A percentile compares a stretch with the other conserved stretches of the same genome.
phyloP scores from a whole-genome alignment of 2,797 vertebrate genomes.

The Darevskia nairensis region DNA sequence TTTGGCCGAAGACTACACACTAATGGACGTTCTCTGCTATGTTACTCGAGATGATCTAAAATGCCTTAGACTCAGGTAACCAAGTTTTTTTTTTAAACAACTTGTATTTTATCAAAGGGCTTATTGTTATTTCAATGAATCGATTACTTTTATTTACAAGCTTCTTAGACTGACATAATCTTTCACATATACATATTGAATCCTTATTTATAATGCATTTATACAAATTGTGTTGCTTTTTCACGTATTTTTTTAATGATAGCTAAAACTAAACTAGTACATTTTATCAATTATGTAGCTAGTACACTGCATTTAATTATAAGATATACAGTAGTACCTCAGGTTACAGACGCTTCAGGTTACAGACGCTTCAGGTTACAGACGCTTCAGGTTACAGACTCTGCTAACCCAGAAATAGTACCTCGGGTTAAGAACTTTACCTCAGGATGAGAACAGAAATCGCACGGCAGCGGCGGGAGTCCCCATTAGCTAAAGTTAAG shows the following conservation, averaged over 20 bases:
- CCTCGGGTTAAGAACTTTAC: too few species aligned
- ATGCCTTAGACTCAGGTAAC: constrained; percentile 91
- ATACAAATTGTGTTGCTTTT: neutral
- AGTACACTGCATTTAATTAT: neutral
- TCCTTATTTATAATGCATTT: neutral
- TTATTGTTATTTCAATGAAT: neutral
- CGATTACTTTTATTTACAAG: neutral
- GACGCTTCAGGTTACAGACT: too few species aligned
- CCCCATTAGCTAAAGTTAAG: too few species aligned
- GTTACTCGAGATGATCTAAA: constrained; percentile 96
- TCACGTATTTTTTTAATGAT: neutral
- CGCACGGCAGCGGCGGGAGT: too few species aligned
- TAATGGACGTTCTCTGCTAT: constrained; percentile 89
- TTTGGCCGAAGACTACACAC: constrained; percentile 89
- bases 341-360: too few species aligned
- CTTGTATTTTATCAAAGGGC: neutral
- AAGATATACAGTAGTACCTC: neutral
- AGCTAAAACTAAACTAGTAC: neutral
- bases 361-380: too few species aligned
- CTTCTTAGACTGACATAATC: neutral
- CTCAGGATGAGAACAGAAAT: too few species aligned
- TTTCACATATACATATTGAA: neutral
- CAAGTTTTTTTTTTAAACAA: neutral
- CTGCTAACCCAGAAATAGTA: too few species aligned
- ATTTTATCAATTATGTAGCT: neutral